Conservation (phyloP, 2,888 invertebrate genomes). For the Cataglyphis albicans region DNA sequence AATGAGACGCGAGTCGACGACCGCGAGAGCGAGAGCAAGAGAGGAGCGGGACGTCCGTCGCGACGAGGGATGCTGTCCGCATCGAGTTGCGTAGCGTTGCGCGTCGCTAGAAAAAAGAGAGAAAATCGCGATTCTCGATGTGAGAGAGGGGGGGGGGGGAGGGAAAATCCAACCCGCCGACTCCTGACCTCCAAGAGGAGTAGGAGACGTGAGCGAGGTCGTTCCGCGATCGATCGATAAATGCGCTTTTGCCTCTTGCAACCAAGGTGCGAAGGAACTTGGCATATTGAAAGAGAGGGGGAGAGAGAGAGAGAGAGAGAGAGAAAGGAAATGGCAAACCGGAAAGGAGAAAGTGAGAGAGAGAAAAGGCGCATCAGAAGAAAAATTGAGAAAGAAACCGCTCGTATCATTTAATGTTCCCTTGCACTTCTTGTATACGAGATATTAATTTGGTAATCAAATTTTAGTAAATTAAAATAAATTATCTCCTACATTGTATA, state of each 20-base stretch:
- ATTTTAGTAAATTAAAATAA: not conserved
- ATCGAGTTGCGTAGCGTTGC: not conserved
- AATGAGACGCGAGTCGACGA: constrained; percentile 68
- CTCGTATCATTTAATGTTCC: constrained; percentile 5
- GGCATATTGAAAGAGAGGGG: constrained; percentile 43
- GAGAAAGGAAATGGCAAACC: constrained; percentile 54
- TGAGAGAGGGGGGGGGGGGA: constrained; percentile 15
- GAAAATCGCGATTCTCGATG: constrained; percentile 20
- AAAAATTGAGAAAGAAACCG: constrained; percentile 21
- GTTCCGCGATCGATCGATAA: constrained; percentile 76
- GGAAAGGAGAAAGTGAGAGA: constrained; percentile 16
- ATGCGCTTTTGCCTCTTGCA: constrained; percentile 66
- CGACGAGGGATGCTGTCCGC: constrained; percentile 41
- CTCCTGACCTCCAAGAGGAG: constrained; percentile 75
- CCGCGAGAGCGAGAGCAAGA: constrained; percentile 44
- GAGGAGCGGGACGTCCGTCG: constrained; percentile 31
- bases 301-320: constrained; percentile 14
- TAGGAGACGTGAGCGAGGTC: constrained; percentile 78
- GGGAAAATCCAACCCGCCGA: constrained; percentile 65
- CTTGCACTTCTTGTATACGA: not conserved
- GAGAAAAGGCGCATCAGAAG: not conserved
- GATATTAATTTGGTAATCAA: not conserved
- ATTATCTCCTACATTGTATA: too few relatives aligned
- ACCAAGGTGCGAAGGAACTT: constrained; percentile 73
- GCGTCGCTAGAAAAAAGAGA: constrained; percentile 41